Evolutionary conservation across 2,113 vertebrate genomes (phyloP).

Genomic region (Alethe diademata): DNA sequence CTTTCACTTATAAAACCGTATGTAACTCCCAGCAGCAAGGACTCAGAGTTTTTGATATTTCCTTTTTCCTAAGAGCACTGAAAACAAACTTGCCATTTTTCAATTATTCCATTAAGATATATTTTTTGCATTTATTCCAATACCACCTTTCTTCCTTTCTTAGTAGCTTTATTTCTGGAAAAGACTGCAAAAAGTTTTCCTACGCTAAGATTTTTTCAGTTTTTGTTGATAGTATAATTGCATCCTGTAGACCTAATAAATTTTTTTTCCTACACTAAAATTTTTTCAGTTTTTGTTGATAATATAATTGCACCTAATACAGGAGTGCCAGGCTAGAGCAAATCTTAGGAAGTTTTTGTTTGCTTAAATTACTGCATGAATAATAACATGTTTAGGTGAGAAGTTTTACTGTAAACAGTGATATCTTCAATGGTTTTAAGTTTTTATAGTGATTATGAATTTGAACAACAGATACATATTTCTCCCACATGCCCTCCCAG

Average conservation of each 20-base stretch:
- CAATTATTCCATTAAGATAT: not conserved
- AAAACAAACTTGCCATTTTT: not conserved
- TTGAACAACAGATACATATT: not conserved
- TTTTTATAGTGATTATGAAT: not conserved
- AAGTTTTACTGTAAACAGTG: not conserved
- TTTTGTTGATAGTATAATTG: not conserved
- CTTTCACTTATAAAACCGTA: not conserved
- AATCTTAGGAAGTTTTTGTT: not conserved
- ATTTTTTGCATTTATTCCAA: not conserved
- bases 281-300: not conserved
- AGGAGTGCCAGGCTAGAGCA: not conserved
- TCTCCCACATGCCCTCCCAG: accelerated
- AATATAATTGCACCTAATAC: not conserved
- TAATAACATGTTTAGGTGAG: not conserved
- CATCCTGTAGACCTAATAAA: no score
- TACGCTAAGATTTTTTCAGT: not conserved
- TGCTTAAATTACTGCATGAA: not conserved
- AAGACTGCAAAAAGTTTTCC: not conserved
- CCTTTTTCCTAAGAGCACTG: not conserved
- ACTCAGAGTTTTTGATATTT: not conserved
- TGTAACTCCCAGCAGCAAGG: not conserved
- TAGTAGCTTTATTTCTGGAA: not conserved
- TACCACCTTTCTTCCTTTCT: not conserved
- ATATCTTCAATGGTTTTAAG: not conserved
- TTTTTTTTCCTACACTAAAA: not conserved